Conservation (phyloP, 2,797 vertebrate species). For the Salmo trutta region DNA sequence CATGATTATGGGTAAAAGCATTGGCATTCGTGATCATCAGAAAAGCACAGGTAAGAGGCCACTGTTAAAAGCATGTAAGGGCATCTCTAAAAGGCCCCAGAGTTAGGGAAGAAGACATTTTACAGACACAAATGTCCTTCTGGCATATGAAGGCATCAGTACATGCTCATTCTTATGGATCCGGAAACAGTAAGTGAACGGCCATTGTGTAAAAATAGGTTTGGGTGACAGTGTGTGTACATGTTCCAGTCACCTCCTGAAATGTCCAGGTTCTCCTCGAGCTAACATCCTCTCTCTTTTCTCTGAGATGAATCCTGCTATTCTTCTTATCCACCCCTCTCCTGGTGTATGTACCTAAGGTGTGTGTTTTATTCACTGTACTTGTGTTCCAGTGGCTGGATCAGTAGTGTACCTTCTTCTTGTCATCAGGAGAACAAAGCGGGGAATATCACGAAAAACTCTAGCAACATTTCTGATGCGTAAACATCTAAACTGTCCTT, state of each 20-base stretch:
- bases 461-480: constrained; percentile 28
- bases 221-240: neutral
- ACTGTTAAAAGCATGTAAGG: neutral
- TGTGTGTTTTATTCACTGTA: neutral
- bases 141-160: neutral
- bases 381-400: constrained; percentile 1
- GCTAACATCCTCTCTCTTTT: neutral
- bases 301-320: neutral
- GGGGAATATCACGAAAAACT: neutral
- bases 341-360: neutral
- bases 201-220: neutral
- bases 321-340: neutral
- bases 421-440: neutral
- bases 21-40: neutral
- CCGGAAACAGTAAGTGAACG: neutral
- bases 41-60: neutral
- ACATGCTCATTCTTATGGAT: neutral
- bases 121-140: neutral
- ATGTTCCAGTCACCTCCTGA: neutral
- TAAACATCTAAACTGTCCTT: constrained; percentile 39
- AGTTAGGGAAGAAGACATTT: neutral
- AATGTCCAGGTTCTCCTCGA: neutral
- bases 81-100: neutral
- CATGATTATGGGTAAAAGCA: neutral
- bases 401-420: neutral